Base-by-base conservation (phyloP, 2,888 invertebrate species). In the Xestia rhomboidea region DNA sequence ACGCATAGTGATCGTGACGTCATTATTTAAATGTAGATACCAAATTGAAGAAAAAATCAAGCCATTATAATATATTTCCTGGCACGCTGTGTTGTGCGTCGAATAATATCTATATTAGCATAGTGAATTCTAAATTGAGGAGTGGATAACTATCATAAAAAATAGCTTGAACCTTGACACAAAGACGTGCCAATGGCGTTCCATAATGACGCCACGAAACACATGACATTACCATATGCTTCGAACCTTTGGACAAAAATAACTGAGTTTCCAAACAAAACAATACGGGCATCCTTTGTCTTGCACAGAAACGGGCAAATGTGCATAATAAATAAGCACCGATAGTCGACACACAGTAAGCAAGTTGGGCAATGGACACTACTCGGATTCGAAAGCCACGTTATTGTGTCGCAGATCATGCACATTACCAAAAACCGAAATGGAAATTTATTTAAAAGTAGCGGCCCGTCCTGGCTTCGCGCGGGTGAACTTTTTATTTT, bases 141-240 rank as follows among this genome's bases (percentile, higher is more conserved):
- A 54, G 6, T 21, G 11, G 30, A 83, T 83, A 38, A 70, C 54
- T 63, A 64, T 68, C 34, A 72, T 72, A 67, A 75, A 67, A 75
- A 73, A 76, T 73, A 54, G 54, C 60, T 70, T 44, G 38, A 76
- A 75, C 81, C 81, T 87, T 88, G 81, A 76, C 75, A 80, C 77
- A 71, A 66, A 78, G 71, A 38, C 79, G 81, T 83, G 86, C 73
- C 87, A 88, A 87, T 79, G 77, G 62, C 68, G 63, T 70, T 63
- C 76, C 46, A 63, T 73, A 21, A 77, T 81, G 77, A 75, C 73
- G 69, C 60, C 78, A 76, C 38, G 63, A 66, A 51, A 64, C 73
- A 81, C 81, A 81, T 71, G 75, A 73, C 46, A 68, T 76, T 74
- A 77, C 70, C 64, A 73, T 77, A 71, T 70, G 79, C 46, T 51